Base-by-base conservation (phyloP, 1,140 invertebrate genomes). In the Neodiprion pinetum region DNA sequence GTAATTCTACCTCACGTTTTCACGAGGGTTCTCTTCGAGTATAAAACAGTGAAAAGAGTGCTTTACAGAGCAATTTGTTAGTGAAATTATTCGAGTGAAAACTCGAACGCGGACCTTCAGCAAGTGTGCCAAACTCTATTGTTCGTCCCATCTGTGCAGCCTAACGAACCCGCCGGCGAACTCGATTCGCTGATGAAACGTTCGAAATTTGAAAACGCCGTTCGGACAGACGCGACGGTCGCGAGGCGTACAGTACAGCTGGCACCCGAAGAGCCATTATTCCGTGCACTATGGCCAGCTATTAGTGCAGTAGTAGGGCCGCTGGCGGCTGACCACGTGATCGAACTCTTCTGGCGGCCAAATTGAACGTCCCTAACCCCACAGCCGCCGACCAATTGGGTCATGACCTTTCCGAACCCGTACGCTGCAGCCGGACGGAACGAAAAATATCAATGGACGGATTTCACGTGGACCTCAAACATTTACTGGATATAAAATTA, bases 221-320 rank as follows among this genome's bases (percentile, higher is more conserved):
- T 14, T 61, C 53, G 5, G 28, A 40, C 28, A 5, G 53, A 14
- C n/a, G 11, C 53, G 9, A 61, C 53, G 53, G 11, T 61, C 53
- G n/a, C 53, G 53, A 12, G 11, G 7, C 53, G n/a, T 17, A 61
- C n/a, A 17, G 53, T 17, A 17, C n/a, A 17, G 5, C 53, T 61
- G n/a, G 28, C n/a, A 17, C 53, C 53, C 53, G n/a, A 61, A 61
- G 53, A 61, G 53, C 53, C 53, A 61, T 61, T 61, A 61, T 61
- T 61, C n/a, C 53, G 53, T 61, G n/a, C 53, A 61, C 53, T 61
- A 61, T 61, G 53, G 53, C 53, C 53, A 17, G 53, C 53, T 61
- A 61, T 61, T 61, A 61, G 53, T 61, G 11, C 53, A 61, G 53
- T 61, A 61, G 53, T 61, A 8, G 53, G 53, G n/a, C 53, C 53